Evolutionary conservation across 2,797 vertebrate species (phyloP).

Genomic region (Benthosema pterotum): DNA sequence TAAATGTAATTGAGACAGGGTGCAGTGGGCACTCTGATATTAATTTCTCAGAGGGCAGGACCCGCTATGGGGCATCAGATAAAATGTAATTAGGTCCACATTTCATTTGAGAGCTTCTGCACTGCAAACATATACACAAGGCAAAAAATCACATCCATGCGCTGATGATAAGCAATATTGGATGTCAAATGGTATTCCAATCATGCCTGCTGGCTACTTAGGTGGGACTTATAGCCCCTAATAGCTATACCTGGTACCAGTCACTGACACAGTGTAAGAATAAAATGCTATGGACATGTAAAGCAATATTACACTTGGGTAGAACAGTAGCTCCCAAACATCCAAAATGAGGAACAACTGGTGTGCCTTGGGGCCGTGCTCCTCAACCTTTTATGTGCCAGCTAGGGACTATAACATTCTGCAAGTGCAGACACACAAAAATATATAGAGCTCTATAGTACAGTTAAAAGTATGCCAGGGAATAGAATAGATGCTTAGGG

Average conservation of each 20-base stretch:
- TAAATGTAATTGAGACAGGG: conserved; percentile 64
- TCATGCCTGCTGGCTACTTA: conserved; percentile 44
- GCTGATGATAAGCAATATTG: conserved; percentile 62
- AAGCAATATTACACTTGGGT: not conserved
- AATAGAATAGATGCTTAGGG: too few species aligned
- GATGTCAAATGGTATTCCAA: conserved; percentile 58
- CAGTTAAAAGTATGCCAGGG: too few species aligned
- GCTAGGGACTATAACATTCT: too few species aligned
- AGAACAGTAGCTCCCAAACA: not conserved
- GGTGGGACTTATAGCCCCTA: conserved; percentile 33
- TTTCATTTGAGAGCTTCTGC: conserved; percentile 67
- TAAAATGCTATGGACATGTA: conserved; percentile 6
- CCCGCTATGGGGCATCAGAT: conserved; percentile 70
- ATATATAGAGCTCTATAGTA: too few species aligned
- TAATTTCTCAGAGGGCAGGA: conserved; percentile 74
- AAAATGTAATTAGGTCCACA: conserved; percentile 76
- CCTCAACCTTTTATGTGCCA: too few species aligned
- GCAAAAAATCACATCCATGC: conserved; percentile 44
- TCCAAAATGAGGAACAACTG: too few species aligned
- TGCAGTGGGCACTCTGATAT: conserved; percentile 67
- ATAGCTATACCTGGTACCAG: not conserved
- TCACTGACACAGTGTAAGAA: not conserved
- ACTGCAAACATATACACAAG: conserved; percentile 47
- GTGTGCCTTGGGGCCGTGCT: too few species aligned
- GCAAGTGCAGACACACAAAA: too few species aligned